phyloP scores from a whole-genome alignment of 2,113 vertebrate species.

The Neolamprologus fasciatus region DNA sequence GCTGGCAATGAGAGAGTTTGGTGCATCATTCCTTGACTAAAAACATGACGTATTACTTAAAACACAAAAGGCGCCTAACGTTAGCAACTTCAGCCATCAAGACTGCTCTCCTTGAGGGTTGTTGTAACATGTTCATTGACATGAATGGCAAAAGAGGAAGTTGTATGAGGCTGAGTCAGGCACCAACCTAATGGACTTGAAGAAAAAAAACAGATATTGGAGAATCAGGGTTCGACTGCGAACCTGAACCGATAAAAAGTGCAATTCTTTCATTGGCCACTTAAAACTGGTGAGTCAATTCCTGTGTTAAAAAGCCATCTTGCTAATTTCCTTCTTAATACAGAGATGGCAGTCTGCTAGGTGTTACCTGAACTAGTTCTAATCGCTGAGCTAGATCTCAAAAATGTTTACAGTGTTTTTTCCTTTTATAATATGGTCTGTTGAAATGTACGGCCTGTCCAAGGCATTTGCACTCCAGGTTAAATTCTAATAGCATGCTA shows the following conservation, averaged over 20 bases:
- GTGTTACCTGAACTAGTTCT: not conserved
- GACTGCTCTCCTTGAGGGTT: not conserved
- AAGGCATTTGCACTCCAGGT: not conserved
- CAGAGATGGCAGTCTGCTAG: not conserved
- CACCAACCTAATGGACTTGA: not conserved
- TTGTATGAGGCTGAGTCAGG: not conserved
- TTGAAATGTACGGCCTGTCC: not conserved
- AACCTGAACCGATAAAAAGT: accelerated
- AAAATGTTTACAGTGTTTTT: not conserved
- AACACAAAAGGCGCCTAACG: accelerated
- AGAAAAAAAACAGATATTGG: accelerated
- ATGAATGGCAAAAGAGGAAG: not conserved
- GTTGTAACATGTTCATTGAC: not conserved
- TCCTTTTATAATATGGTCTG: not conserved
- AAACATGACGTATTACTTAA: not conserved
- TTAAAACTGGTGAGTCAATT: not conserved
- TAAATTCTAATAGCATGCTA: not conserved
- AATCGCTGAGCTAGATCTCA: not conserved
- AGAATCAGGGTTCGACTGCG: accelerated
- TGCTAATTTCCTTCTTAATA: not conserved
- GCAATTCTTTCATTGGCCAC: not conserved
- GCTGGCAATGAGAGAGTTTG: not conserved
- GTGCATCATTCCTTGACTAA: accelerated
- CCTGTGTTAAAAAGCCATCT: not conserved
- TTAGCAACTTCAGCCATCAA: not conserved